These are phyloP conservation scores for Piaya cayana DNA, from an alignment of 2,113 vertebrate species.

Conservation along the genomic window DNA sequence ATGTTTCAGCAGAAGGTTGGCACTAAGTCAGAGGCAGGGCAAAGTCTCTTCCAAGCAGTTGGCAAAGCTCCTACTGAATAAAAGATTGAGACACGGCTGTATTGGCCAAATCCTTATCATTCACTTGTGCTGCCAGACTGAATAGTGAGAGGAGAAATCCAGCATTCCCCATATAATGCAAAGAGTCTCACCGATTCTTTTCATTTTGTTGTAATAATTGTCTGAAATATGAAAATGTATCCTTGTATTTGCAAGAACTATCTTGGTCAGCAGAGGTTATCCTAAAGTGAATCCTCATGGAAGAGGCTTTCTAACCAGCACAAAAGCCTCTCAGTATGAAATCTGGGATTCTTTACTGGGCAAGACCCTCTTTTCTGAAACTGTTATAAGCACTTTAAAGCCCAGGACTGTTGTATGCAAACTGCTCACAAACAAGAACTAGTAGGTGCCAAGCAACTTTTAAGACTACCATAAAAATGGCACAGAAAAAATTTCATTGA, in stretches of 20 bases:
- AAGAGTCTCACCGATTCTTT: not conserved
- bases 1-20: not conserved
- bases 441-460: conserved; percentile 25
- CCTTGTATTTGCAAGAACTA: not conserved
- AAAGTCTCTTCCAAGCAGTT: not conserved
- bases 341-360: not conserved
- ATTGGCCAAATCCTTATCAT: not conserved
- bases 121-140: not conserved
- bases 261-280: not conserved
- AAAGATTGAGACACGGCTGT: not conserved
- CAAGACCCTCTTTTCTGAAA: not conserved
- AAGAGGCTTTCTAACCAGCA: not conserved
- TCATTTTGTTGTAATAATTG: not conserved
- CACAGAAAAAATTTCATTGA: not conserved
- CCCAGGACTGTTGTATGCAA: not conserved
- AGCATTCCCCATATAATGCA: not conserved
- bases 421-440: not conserved
- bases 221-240: not conserved
- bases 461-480: not conserved
- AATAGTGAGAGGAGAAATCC: not conserved
- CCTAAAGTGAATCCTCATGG: not conserved
- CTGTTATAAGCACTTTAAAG: not conserved
- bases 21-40: not conserved
- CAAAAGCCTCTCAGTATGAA: not conserved
- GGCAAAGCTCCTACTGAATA: not conserved